These are phyloP conservation scores for Ariopsis seemanni DNA, from an alignment of 2,113 vertebrate genomes.

Conservation along the genomic window DNA sequence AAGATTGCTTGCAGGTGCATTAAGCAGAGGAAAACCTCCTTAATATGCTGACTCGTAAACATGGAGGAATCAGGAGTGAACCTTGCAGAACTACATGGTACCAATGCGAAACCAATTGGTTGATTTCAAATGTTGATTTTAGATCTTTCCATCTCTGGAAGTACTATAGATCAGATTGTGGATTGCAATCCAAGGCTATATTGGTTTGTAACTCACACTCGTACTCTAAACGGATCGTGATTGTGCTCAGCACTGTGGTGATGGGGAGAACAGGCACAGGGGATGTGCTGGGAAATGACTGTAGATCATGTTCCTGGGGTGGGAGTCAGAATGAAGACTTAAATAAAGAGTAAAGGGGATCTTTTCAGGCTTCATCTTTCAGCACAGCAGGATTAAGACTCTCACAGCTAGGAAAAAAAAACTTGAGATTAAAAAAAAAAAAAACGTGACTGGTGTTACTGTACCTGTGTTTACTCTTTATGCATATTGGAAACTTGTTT, in stretches of 20 bases:
- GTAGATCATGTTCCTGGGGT: constrained; percentile 42
- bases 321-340: constrained; percentile 35
- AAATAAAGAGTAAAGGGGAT: constrained; percentile 26
- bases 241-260: constrained; percentile 34
- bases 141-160: constrained; percentile 4
- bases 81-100: background rate
- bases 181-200: constrained; percentile 35
- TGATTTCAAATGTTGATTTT: background rate
- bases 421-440: background rate
- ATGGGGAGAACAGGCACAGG: constrained; percentile 59
- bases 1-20: constrained; percentile 70
- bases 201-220: constrained; percentile 45
- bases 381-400: constrained; percentile 33
- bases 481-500: background rate
- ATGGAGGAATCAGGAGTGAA: background rate
- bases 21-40: constrained; percentile 55
- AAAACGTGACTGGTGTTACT: background rate
- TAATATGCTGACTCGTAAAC: constrained; percentile 24
- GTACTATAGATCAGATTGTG: background rate
- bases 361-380: constrained; percentile 27
- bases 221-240: constrained; percentile 41
- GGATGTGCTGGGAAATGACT: constrained; percentile 43
- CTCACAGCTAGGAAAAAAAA: background rate
- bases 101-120: background rate
- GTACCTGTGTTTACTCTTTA: background rate